These are phyloP conservation scores for Sphenopsis melanotis DNA, from an alignment of 2,797 vertebrate genomes.

Conservation along the genomic window DNA sequence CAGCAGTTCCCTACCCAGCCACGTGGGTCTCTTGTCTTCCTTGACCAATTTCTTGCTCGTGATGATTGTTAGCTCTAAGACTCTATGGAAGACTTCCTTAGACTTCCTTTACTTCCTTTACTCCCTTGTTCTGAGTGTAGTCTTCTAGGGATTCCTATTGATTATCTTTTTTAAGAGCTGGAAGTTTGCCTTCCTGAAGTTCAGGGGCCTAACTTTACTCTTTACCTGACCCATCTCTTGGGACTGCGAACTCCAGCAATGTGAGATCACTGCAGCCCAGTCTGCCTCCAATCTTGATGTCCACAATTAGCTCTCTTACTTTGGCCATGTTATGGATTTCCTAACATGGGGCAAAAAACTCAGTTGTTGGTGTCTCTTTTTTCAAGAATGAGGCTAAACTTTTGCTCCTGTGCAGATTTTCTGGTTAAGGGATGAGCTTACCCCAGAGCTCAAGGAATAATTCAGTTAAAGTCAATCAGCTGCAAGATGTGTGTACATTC, in stretches of 20 bases:
- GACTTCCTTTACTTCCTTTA: too few relatives aligned
- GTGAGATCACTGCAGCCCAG: too few relatives aligned
- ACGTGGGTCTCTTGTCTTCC: neutral
- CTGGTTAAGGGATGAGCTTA: neutral
- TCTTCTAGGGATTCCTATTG: neutral
- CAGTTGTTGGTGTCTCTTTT: neutral
- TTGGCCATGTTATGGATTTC: neutral
- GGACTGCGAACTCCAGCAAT: neutral
- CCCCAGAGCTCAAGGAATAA: conserved; percentile 11
- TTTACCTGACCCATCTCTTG: neutral
- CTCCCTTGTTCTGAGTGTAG: neutral
- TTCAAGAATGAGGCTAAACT: neutral
- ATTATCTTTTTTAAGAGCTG: neutral
- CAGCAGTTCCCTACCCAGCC: neutral
- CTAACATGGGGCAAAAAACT: neutral
- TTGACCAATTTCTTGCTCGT: neutral
- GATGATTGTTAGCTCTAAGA: neutral
- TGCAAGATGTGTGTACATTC: neutral
- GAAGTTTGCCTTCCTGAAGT: neutral
- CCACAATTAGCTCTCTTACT: neutral
- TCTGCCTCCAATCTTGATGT: neutral
- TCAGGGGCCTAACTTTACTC: neutral
- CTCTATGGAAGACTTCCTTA: neutral
- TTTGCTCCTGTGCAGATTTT: neutral
- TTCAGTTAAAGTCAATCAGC: conserved; percentile 14